Evolutionary conservation across 2,113 vertebrate genomes (phyloP).

Genomic region (Rana temporaria): DNA sequence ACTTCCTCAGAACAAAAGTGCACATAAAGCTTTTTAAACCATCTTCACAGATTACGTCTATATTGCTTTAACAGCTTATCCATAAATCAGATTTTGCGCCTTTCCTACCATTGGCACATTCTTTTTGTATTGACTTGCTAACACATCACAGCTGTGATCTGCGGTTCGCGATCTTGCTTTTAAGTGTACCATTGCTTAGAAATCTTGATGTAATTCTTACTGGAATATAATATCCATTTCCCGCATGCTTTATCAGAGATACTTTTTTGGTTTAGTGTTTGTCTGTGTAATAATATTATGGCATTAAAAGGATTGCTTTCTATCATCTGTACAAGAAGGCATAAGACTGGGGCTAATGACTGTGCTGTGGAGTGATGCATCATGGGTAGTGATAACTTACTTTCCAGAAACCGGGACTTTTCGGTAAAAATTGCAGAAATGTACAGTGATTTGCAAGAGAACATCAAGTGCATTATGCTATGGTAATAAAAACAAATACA

Average conservation of each 20-base stretch:
- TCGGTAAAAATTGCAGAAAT: slow-evolving; percentile 40
- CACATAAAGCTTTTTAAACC: no score
- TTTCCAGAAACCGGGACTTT: slow-evolving; percentile 45
- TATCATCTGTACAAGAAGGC: slow-evolving; percentile 12
- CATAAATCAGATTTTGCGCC: slow-evolving; percentile 44
- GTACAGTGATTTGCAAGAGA: slow-evolving; percentile 28
- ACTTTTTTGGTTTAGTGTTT: slow-evolving; percentile 50
- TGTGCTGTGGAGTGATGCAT: slow-evolving; percentile 17
- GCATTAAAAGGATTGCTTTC: slow-evolving; percentile 47
- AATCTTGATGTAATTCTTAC: slow-evolving; percentile 54
- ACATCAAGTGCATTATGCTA: slow-evolving; percentile 18
- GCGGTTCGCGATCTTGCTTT: slow-evolving; percentile 30
- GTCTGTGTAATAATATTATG: slow-evolving; percentile 49
- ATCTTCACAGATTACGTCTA: not conserved
- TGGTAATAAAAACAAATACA: slow-evolving; percentile 43
- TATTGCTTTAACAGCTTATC: slow-evolving; percentile 1
- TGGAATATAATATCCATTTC: slow-evolving; percentile 54
- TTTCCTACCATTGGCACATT: not conserved
- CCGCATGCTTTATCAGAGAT: slow-evolving; percentile 48
- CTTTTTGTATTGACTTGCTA: slow-evolving; percentile 42
- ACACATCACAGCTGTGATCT: slow-evolving; percentile 45
- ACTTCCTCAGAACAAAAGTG: no score
- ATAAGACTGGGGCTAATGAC: slow-evolving; percentile 27
- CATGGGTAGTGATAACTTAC: slow-evolving; percentile 19
- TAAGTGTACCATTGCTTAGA: slow-evolving; percentile 50